A percentile compares a stretch with the other conserved stretches of the same genome.
Conservation (phyloP, 1,140 invertebrate genomes). For the Plutomurus gul region DNA sequence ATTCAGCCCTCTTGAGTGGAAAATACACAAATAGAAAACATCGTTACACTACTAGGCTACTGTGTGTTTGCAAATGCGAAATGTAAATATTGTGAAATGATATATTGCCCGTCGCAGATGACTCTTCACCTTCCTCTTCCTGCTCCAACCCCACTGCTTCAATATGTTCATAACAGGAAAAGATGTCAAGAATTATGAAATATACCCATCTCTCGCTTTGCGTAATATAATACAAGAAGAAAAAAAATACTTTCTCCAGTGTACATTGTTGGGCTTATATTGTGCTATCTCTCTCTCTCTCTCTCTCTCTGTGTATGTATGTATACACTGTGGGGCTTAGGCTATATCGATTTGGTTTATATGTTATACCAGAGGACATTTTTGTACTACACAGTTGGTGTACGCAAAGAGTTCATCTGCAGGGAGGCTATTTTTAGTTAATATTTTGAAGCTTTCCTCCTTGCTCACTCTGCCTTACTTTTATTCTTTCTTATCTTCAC, state of each 20-base stretch:
- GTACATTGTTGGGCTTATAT: background rate
- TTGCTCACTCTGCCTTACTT: too few species aligned
- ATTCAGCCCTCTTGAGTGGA: conserved; percentile 7
- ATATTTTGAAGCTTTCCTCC: too few species aligned
- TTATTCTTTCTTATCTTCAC: too few species aligned
- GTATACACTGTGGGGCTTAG: too few species aligned
- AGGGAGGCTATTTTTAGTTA: too few species aligned
- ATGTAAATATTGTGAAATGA: conserved; percentile 21
- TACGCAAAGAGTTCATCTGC: too few species aligned
- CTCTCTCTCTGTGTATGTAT: too few species aligned
- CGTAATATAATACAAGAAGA: background rate
- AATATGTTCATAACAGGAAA: conserved; percentile 22
- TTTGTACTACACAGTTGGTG: too few species aligned
- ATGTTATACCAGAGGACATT: too few species aligned
- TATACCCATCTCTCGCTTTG: conserved; percentile 1
- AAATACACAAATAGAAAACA: conserved; percentile 2
- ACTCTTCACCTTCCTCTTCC: conserved; percentile 8
- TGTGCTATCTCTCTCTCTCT: background rate
- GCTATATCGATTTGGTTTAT: too few species aligned
- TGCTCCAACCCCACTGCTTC: background rate
- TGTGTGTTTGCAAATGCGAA: conserved; percentile 17
- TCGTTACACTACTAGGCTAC: too few species aligned
- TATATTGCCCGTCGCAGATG: background rate
- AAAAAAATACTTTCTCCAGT: background rate
- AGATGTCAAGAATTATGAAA: conserved; percentile 21